Conservation (phyloP, 2,888 invertebrate species). For the Sminthurinus aureus region DNA sequence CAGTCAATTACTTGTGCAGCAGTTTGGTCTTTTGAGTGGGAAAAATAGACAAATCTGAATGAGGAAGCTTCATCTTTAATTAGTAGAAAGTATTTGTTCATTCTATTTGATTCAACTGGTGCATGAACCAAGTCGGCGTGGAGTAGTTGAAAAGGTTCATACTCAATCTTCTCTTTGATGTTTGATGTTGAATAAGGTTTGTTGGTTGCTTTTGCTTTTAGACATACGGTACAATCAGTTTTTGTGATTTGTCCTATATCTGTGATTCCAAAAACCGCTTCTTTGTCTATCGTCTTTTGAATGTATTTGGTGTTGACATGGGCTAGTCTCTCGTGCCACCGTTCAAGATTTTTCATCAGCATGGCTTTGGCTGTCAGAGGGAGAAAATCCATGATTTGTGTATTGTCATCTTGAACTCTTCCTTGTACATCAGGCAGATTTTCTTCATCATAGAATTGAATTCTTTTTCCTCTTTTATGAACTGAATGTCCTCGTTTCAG, state of each 20-base stretch:
- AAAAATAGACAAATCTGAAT: slow-evolving; percentile 25
- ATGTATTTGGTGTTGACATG: slow-evolving; percentile 43
- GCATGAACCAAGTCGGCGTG: slow-evolving; percentile 29
- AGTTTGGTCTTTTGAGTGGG: slow-evolving; percentile 22
- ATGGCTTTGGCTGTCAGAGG: background rate
- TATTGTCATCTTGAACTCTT: no score
- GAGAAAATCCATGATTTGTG: slow-evolving; percentile 42
- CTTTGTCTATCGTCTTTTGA: slow-evolving; percentile 23
- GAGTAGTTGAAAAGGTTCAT: slow-evolving; percentile 11
- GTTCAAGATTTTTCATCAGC: background rate
- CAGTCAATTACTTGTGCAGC: slow-evolving; percentile 10
- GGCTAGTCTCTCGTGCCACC: slow-evolving; percentile 30
- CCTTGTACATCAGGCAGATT: slow-evolving; percentile 9
- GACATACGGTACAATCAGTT: slow-evolving; percentile 17
- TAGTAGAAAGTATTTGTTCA: slow-evolving; percentile 39
- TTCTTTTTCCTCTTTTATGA: no score
- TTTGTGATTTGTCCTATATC: background rate
- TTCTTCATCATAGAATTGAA: no score
- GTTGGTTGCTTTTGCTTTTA: no score
- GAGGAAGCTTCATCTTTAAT: slow-evolving; percentile 31
- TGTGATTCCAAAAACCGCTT: slow-evolving; percentile 40
- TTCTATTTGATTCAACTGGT: background rate
- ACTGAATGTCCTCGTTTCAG: slow-evolving; percentile 18
- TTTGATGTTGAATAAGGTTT: slow-evolving; percentile 21
- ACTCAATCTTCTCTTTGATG: background rate